These are phyloP conservation scores for Platygyra sinensis DNA, from an alignment of 64 coral and sea anemone genomes.

Conservation along the genomic window DNA sequence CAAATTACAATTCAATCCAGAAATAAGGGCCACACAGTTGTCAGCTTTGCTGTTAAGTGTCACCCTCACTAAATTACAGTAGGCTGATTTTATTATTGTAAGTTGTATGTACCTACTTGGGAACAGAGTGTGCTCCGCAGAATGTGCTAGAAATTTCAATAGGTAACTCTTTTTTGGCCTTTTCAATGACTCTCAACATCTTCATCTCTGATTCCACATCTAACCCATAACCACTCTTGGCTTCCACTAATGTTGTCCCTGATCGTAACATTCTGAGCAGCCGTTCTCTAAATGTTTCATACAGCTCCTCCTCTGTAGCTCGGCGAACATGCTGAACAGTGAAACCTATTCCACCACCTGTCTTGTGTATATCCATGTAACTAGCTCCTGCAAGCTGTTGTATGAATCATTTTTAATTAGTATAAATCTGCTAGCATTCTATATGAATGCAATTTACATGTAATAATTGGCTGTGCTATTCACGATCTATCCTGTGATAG, in stretches of 20 bases:
- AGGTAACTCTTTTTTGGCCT: conserved; percentile 75
- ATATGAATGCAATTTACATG: no score
- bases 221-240: conserved; percentile 98
- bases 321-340: conserved; percentile 86
- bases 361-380: conserved; percentile 95
- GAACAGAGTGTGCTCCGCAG: conserved; percentile 97
- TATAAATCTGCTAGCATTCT: no score
- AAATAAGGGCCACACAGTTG: no score
- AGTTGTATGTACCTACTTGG: conserved; percentile 59
- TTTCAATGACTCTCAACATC: conserved; percentile 91
- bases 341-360: conserved; percentile 93
- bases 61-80: no score
- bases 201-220: conserved; percentile 93
- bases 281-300: conserved; percentile 67
- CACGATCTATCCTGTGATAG: no score
- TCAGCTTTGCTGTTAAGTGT: no score
- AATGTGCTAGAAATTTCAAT: conserved; percentile 99
- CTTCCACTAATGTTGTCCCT: conserved; percentile 95
- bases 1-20: no score
- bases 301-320: conserved; percentile 86
- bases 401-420: background rate
- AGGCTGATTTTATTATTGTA: no score
- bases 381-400: conserved; percentile 89
- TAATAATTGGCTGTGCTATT: no score
- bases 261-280: conserved; percentile 74